Percentiles rank a stretch among this genome's conserved stretches.
Conservation (phyloP, 1,140 invertebrate species). For the Bilobella aurantiaca region DNA sequence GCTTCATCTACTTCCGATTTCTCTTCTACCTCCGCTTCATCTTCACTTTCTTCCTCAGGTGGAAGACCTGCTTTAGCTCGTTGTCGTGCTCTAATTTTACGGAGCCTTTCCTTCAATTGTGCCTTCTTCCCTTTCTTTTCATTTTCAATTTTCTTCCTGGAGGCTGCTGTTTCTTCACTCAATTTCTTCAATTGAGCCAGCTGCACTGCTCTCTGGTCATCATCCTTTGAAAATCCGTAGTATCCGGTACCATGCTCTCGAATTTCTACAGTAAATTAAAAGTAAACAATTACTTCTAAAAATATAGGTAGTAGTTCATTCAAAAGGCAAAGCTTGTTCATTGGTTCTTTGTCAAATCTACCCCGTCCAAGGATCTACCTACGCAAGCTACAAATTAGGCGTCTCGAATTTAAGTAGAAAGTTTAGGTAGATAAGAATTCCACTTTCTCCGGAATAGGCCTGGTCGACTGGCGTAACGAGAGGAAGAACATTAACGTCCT, state of each 20-base stretch:
- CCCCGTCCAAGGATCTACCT: no score
- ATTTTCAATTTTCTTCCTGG: conserved; percentile 54
- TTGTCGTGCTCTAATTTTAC: conserved; percentile 64
- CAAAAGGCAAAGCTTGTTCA: no score
- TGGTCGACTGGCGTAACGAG: background rate
- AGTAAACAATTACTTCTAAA: background rate
- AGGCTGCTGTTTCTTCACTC: conserved; percentile 57
- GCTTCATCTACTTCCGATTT: conserved; percentile 17
- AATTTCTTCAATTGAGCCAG: conserved; percentile 60
- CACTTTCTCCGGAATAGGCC: background rate
- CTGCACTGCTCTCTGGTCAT: conserved; percentile 59
- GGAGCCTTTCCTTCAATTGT: conserved; percentile 60
- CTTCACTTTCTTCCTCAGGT: conserved; percentile 38
- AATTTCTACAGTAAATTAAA: conserved; percentile 52
- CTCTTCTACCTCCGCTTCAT: conserved; percentile 21
- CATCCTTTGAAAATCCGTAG: conserved; percentile 75
- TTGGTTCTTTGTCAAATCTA: no score
- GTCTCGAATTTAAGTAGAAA: no score
- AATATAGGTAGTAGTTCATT: no score
- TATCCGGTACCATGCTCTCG: conserved; percentile 78
- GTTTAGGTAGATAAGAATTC: no score
- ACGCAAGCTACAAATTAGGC: no score
- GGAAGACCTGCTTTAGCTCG: conserved; percentile 62
- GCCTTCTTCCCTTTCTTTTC: conserved; percentile 54
- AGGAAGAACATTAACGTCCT: background rate